A percentile compares a stretch with the other conserved stretches of the same genome.
These are phyloP conservation scores for Drosophila pruinosa DNA, from an alignment of 1,140 invertebrate genomes.

Conservation along the genomic window DNA sequence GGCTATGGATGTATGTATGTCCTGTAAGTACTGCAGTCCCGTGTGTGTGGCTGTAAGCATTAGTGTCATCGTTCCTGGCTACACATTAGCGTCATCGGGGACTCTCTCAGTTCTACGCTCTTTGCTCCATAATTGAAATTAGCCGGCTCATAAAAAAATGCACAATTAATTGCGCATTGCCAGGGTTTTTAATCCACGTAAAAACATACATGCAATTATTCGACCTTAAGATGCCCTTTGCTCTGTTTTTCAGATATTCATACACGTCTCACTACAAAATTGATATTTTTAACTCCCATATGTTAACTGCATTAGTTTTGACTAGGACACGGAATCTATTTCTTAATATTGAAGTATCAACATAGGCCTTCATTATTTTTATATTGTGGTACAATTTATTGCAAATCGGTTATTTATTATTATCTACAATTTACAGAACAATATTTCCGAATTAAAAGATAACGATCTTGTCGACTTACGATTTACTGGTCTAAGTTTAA, in stretches of 20 bases:
- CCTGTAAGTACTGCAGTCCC: neutral
- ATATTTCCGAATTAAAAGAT: no score
- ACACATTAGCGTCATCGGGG: conserved; percentile 40
- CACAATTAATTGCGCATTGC: conserved; percentile 16
- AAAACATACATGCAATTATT: neutral
- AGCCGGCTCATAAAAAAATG: conserved; percentile 26
- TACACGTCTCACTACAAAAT: no score
- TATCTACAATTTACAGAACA: no score
- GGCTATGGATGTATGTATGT: no score
- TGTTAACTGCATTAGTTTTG: neutral
- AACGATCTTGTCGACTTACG: no score
- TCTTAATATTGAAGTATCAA: no score
- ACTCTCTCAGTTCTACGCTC: neutral
- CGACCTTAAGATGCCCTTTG: neutral
- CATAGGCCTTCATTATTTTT: no score
- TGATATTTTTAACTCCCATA: neutral
- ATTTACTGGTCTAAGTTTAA: neutral
- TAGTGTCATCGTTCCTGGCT: conserved; percentile 53
- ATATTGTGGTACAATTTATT: no score
- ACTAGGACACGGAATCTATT: no score
- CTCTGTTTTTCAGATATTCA: no score
- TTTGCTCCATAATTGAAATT: conserved; percentile 54
- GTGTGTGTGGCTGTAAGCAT: conserved; percentile 30
- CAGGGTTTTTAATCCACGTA: conserved; percentile 1
- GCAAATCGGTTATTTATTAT: no score